These are phyloP conservation scores for Falco berigora DNA, from an alignment of 2,797 vertebrate genomes.

Conservation along the genomic window DNA sequence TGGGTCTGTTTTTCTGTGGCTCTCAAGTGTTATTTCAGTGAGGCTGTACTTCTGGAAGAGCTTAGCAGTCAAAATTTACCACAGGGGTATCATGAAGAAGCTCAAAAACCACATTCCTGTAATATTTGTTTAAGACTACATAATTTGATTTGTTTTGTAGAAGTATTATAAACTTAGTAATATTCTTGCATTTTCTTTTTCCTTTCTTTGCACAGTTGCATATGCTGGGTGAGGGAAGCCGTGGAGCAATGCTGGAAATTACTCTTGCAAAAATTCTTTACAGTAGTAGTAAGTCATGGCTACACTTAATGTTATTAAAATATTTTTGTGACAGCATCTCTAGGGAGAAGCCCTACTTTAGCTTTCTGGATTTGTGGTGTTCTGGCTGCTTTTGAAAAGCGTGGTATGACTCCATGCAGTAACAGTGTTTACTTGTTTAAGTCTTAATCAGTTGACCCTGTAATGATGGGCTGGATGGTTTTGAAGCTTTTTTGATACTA, in stretches of 20 bases:
- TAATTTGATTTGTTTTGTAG: background rate
- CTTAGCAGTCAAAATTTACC: background rate
- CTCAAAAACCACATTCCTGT: background rate
- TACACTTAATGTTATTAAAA: background rate
- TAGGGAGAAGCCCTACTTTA: background rate
- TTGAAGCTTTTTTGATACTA: background rate
- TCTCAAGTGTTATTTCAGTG: background rate
- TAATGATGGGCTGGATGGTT: background rate
- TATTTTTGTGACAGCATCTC: background rate
- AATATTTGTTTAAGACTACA: background rate
- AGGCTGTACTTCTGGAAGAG: background rate
- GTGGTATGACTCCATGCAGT: background rate
- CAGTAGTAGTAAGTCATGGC: constrained; percentile 79
- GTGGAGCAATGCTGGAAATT: constrained; percentile 89
- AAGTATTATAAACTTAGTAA: background rate
- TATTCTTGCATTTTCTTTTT: background rate
- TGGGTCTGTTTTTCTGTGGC: background rate
- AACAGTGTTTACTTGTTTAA: background rate
- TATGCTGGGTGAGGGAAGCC: constrained; percentile 92
- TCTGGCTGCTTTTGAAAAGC: background rate
- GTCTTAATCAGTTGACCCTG: background rate
- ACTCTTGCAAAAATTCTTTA: constrained; percentile 89
- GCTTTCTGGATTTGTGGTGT: background rate
- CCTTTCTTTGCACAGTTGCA: constrained; percentile 79
- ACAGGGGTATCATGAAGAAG: background rate